These are phyloP conservation scores for Eueides isabella DNA, from an alignment of 1,140 invertebrate species.

Conservation along the genomic window DNA sequence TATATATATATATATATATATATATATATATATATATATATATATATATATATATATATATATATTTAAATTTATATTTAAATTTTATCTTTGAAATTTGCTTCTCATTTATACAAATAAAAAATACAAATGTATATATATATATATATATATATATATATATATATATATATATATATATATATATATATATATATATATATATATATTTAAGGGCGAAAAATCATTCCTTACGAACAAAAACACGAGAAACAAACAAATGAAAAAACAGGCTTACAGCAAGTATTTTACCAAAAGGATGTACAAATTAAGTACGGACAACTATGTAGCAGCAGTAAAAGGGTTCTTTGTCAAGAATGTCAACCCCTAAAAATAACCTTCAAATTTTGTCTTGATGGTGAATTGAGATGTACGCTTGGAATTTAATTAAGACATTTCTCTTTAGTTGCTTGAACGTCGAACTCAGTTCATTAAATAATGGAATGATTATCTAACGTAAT, in stretches of 20 bases:
- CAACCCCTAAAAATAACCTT: neutral
- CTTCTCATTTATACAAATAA: too few relatives aligned
- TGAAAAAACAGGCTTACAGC: neutral
- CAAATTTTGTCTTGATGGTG: conserved; percentile 8
- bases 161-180: too few relatives aligned
- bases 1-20: too few relatives aligned
- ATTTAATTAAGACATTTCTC: conserved; percentile 16
- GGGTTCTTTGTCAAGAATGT: neutral
- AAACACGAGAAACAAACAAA: neutral
- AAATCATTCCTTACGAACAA: neutral
- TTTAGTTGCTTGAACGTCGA: conserved; percentile 5
- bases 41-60: too few relatives aligned
- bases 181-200: too few relatives aligned
- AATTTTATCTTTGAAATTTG: too few relatives aligned
- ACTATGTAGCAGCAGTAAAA: too few relatives aligned
- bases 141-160: too few relatives aligned
- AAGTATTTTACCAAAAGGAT: neutral
- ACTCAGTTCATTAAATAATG: conserved; percentile 13
- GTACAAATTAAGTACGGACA: neutral
- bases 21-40: too few relatives aligned
- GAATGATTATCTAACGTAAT: neutral
- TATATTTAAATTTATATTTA: too few relatives aligned
- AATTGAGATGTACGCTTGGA: conserved; percentile 13
- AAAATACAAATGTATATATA: too few relatives aligned
- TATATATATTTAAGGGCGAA: neutral